Percentiles rank a stretch among this genome's conserved stretches.
Evolutionary conservation across 2,888 invertebrate genomes (phyloP).

Genomic region (Tetrapedia diversipes): DNA sequence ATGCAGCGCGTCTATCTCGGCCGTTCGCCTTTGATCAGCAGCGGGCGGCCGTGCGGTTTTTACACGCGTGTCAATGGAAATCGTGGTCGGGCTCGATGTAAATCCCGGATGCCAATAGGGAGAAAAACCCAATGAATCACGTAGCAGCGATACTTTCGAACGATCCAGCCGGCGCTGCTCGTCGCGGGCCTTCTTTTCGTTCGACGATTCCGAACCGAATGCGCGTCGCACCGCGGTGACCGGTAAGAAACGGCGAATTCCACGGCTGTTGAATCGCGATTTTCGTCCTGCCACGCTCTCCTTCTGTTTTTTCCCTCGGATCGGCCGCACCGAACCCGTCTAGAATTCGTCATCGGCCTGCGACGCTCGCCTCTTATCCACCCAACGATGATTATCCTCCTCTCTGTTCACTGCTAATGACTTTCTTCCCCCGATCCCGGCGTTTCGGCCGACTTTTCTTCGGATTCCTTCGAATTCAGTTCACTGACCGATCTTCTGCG

Average conservation of each 20-base stretch:
- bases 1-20: constrained; percentile 47
- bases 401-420: constrained; percentile 42
- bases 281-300: constrained; percentile 67
- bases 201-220: constrained; percentile 52
- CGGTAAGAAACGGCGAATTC: constrained; percentile 71
- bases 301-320: constrained; percentile 53
- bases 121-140: constrained; percentile 67
- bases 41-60: constrained; percentile 67
- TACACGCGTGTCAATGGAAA: constrained; percentile 78
- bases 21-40: constrained; percentile 58
- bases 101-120: constrained; percentile 63
- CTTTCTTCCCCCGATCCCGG: constrained; percentile 27
- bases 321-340: constrained; percentile 59
- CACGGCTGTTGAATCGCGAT: constrained; percentile 66
- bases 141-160: constrained; percentile 68
- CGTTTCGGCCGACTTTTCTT: constrained; percentile 30
- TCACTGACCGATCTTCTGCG: constrained; percentile 30
- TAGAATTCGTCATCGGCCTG: constrained; percentile 47
- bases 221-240: constrained; percentile 54
- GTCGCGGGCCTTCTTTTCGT: constrained; percentile 48
- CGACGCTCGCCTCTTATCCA: constrained; percentile 42
- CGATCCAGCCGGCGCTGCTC: constrained; percentile 47
- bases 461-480: constrained; percentile 34
- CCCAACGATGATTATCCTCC: constrained; percentile 42
- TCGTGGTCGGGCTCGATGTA: constrained; percentile 68